Evolutionary conservation across 2,888 invertebrate genomes (phyloP), one percentile per base, ranked within the genome.

Genomic region (Drosophila algonquin): DNA sequence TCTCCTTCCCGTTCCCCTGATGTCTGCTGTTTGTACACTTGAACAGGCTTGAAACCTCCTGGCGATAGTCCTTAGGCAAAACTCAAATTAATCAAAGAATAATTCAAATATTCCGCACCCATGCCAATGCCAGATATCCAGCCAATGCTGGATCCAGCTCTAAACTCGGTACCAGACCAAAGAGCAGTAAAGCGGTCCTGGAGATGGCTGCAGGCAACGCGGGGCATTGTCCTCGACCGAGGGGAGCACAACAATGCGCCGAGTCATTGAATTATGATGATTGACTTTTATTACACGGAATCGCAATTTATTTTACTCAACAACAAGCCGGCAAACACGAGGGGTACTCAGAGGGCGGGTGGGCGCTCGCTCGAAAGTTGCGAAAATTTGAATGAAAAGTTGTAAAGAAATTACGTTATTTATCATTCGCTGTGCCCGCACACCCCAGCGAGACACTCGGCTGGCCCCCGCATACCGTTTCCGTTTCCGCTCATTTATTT

Each of bases 281-380:
- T 88, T 89, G 88, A 88, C 88, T 88, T 88, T 88, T 89, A 88
- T 88, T 87, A 81, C 87, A 80, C 67, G 76, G 77, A 85, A 88
- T 87, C 73, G 89, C 83, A 80, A 88, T 88, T 89, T 88, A 89
- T 88, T 88, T 89, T 82, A 80, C 89, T 88, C 80, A 89, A 86
- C 84, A 81, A 88, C 72, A 76, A 70, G 73, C 80, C 40, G 40
- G 14, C 40, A 40, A 70, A 53, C 53, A 59, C 40, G 32, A 50
- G 61, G 45, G 60, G 56, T 56, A 54, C 57, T 61, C 55, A 51
- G 59, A 30, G 24, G 35, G 45, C 51, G 35, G 56, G 55, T 63
- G 63, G 68, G 67, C 58, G 64, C 50, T 68, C 67, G 63, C 57
- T 72, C 59, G 74, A 76, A 72, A 83, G 69, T 74, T 73, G 69